phyloP scores from a whole-genome alignment of 2,113 vertebrate species.

The Xyrauchen texanus region DNA sequence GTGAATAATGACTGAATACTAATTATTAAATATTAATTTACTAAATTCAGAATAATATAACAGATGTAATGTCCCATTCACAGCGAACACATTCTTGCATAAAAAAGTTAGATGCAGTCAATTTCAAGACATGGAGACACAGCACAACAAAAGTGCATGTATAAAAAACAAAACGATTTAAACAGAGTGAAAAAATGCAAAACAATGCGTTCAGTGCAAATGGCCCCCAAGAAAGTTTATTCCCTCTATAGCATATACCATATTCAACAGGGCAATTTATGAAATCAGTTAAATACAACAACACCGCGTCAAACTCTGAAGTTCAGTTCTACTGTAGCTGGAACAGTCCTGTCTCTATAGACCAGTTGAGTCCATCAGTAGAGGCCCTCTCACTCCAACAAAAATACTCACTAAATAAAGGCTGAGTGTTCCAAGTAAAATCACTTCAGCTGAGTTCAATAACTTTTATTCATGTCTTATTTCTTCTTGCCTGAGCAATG shows the following conservation, averaged over 20 bases:
- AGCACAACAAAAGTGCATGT: too few species aligned
- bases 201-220: too few species aligned
- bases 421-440: constrained; percentile 77
- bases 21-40: too few species aligned
- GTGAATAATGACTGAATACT: too few species aligned
- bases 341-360: constrained; percentile 69
- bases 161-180: too few species aligned
- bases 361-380: constrained; percentile 75
- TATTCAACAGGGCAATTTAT: too few species aligned
- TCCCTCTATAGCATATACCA: not conserved
- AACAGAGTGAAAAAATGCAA: too few species aligned
- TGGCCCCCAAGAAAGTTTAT: not conserved
- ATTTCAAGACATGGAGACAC: too few species aligned
- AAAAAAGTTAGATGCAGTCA: too few species aligned
- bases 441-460: constrained; percentile 76
- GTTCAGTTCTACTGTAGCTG: constrained; percentile 75
- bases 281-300: constrained; percentile 59
- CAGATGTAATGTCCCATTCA: too few species aligned
- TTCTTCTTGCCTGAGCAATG: constrained; percentile 60
- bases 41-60: too few species aligned
- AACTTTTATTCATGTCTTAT: constrained; percentile 73
- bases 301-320: constrained; percentile 69
- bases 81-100: too few species aligned
- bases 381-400: constrained; percentile 72
- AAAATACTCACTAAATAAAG: constrained; percentile 81